Evolutionary conservation across 2,113 vertebrate species (phyloP).

Genomic region (Isurus oxyrinchus): DNA sequence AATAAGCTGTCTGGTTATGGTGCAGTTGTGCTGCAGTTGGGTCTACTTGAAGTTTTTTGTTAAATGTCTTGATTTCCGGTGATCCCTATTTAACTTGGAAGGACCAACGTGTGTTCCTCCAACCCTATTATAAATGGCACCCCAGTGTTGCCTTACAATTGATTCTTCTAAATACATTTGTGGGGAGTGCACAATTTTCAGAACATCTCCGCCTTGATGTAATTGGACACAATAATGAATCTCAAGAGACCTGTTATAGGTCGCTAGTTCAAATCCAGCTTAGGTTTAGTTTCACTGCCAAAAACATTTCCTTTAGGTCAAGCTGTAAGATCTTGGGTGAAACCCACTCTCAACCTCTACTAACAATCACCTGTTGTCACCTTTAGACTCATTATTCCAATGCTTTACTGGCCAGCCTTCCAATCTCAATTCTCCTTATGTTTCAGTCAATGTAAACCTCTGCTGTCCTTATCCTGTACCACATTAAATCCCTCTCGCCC

Average conservation of each 20-base stretch:
- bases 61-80: background rate
- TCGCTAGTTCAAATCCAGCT: background rate
- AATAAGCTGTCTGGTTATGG: background rate
- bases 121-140: background rate
- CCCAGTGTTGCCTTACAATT: background rate
- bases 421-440: background rate
- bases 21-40: background rate
- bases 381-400: background rate
- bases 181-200: background rate
- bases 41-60: background rate
- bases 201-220: background rate
- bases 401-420: background rate
- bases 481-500: background rate
- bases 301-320: background rate
- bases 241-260: background rate
- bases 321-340: background rate
- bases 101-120: background rate
- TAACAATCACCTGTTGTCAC: background rate
- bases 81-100: background rate
- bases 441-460: background rate
- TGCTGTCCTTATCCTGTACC: background rate
- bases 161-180: background rate
- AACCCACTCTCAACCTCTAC: background rate
- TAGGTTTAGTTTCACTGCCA: background rate
- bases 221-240: background rate